Conservation (phyloP, 1,140 invertebrate genomes). For the Neodiprion virginianus region DNA sequence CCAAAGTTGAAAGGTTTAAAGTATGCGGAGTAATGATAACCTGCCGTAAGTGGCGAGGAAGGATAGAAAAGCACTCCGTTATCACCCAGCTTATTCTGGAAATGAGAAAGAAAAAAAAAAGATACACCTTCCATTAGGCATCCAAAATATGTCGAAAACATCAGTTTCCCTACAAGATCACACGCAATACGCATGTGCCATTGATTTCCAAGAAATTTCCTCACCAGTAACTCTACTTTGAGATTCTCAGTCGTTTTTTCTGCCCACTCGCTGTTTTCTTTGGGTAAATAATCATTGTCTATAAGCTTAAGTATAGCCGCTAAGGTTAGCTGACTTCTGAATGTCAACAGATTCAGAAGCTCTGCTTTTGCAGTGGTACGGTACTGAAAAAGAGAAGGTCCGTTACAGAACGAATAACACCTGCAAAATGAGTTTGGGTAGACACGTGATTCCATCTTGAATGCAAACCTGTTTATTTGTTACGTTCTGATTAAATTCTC, state of each 20-base stretch:
- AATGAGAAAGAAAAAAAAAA: slow-evolving; percentile 27
- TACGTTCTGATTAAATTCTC: slow-evolving; percentile 68
- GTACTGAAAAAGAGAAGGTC: slow-evolving; percentile 37
- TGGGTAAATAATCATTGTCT: slow-evolving; percentile 68
- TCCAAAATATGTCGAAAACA: neutral
- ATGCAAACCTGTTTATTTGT: slow-evolving; percentile 66
- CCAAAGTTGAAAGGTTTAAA: slow-evolving; percentile 86
- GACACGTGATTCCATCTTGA: slow-evolving; percentile 27
- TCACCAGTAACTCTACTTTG: slow-evolving; percentile 67
- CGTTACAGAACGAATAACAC: slow-evolving; percentile 8
- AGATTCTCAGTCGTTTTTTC: slow-evolving; percentile 66
- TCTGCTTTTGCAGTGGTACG: slow-evolving; percentile 48
- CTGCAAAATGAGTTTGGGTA: neutral
- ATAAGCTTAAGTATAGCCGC: slow-evolving; percentile 73
- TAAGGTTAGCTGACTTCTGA: slow-evolving; percentile 67
- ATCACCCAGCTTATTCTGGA: slow-evolving; percentile 73
- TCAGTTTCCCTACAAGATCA: neutral
- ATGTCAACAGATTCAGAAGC: slow-evolving; percentile 47
- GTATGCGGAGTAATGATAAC: slow-evolving; percentile 83
- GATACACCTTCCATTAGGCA: too few species aligned
- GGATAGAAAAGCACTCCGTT: slow-evolving; percentile 89
- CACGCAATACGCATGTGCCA: too few species aligned
- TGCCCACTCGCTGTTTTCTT: slow-evolving; percentile 69
- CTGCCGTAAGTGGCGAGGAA: slow-evolving; percentile 80
- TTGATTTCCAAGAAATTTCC: slow-evolving; percentile 33